Conservation (phyloP, 1,140 invertebrate species). For the Trichogramma pretiosum region DNA sequence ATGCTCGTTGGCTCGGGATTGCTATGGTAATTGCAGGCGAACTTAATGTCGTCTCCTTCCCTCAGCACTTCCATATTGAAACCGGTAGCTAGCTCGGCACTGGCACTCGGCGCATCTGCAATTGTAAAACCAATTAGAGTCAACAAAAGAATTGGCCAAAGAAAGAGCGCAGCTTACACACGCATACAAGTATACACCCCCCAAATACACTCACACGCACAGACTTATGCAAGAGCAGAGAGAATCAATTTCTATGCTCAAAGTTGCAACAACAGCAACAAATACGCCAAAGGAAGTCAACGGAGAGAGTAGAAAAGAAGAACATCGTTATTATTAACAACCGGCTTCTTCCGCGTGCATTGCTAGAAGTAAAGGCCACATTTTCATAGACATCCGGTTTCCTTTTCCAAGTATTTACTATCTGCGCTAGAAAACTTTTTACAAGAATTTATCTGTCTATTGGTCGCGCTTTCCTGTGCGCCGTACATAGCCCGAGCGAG, state of each 20-base stretch:
- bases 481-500: too few species aligned
- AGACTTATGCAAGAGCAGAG: too few species aligned
- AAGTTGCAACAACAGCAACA: too few species aligned
- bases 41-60: slow-evolving; percentile 52
- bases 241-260: too few species aligned
- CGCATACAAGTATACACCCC: too few species aligned
- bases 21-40: slow-evolving; percentile 49
- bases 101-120: slow-evolving; percentile 38
- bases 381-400: background rate
- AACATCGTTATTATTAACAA: slow-evolving; percentile 5
- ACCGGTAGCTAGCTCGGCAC: slow-evolving; percentile 34
- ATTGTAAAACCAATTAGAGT: too few species aligned
- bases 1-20: slow-evolving; percentile 47
- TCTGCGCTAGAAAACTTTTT: slow-evolving; percentile 12
- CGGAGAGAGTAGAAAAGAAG: background rate
- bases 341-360: too few species aligned
- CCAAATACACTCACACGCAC: too few species aligned
- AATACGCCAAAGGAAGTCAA: too few species aligned
- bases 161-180: background rate
- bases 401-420: background rate
- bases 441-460: slow-evolving; percentile 15
- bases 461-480: slow-evolving; percentile 7
- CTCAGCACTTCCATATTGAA: slow-evolving; percentile 38
- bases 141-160: slow-evolving; percentile 1
- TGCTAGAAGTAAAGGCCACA: background rate